These are phyloP conservation scores for Astropecten irregularis DNA, from an alignment of 53 echinoderm and acorn worm genomes.

Conservation along the genomic window DNA sequence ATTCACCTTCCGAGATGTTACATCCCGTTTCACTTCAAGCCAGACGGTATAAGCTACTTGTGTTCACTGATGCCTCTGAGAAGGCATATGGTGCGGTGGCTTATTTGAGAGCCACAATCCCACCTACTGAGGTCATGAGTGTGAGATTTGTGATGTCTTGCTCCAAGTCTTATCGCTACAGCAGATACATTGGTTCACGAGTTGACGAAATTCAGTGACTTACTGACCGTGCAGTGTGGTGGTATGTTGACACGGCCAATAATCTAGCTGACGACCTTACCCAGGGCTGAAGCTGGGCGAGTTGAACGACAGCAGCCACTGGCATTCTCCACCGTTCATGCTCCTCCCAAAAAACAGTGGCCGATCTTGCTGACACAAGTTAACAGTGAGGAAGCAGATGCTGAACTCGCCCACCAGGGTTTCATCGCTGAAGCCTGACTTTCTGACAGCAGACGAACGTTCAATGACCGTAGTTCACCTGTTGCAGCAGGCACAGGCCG, in stretches of 20 bases:
- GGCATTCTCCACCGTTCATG: no score
- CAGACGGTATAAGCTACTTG: not conserved
- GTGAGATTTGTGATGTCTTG: no score
- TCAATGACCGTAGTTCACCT: no score
- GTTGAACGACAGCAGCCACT: not conserved
- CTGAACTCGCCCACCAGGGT: not conserved
- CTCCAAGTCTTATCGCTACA: slow-evolving; percentile 1
- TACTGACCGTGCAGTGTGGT: slow-evolving; percentile 1
- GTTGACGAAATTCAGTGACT: slow-evolving; percentile 8
- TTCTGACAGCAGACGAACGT: no score
- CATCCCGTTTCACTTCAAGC: no score
- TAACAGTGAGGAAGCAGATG: not conserved
- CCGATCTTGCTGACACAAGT: not conserved
- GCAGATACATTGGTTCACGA: not conserved
- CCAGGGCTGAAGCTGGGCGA: not conserved
- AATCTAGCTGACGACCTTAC: slow-evolving; percentile 22
- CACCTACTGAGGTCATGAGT: no score
- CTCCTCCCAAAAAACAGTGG: not conserved
- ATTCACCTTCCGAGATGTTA: slow-evolving; percentile 23
- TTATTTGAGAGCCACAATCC: no score
- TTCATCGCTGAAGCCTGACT: slow-evolving; percentile 7
- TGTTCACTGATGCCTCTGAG: no score
- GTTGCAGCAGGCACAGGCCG: no score
- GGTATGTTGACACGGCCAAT: no score
- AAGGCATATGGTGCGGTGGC: no score